Base-by-base conservation (phyloP, 2,113 vertebrate species). In the Chaetura pelagica region DNA sequence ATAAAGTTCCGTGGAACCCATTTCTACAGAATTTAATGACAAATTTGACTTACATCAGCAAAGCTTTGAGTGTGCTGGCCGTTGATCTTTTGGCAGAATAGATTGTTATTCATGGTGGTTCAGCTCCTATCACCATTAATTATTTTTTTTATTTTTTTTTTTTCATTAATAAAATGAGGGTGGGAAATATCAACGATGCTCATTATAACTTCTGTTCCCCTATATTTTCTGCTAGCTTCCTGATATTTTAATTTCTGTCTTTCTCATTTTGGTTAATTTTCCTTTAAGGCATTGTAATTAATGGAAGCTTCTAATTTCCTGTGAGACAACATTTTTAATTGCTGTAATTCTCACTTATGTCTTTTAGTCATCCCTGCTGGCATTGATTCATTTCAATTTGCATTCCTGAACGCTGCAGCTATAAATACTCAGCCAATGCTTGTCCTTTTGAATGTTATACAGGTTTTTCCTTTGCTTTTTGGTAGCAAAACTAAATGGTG, bases 241-340 rank as follows among this genome's bases (percentile, higher is more conserved):
- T 82, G 90, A 96, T 97, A 92, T 93, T 98, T 96, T 94, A 91
- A 94, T 96, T 96, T 89, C n/a, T 97, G 92, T 87, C 89, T 32
- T 91, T 95, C 84, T 96, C 80, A 63, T 89, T 75, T 93, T 95
- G 75, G 38, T 95, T 94, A 79, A 92, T 97, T 96, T 98, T 95
- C 95, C 97, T 97, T 97, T 96, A 97, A 98, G 97, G 95, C 94
- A 84, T 94, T 92, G 96, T 97, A 97, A 98, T 98, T 98, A 98
- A 98, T 96, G 97, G 95, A 86, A 93, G 96, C 16, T 89, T 93
- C 96, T 98, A 93, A 98, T 97, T 98, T 98, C 97, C 97, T 97
- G 84, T 61, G 96, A 97, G 97, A 97, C 96, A 94, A 89, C 84
- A 83, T 97, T 94, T 93, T 97, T 98, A 98, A 98, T 98, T 97